Conservation (phyloP, 2,797 vertebrate genomes). For the Phataginus tricuspis region DNA sequence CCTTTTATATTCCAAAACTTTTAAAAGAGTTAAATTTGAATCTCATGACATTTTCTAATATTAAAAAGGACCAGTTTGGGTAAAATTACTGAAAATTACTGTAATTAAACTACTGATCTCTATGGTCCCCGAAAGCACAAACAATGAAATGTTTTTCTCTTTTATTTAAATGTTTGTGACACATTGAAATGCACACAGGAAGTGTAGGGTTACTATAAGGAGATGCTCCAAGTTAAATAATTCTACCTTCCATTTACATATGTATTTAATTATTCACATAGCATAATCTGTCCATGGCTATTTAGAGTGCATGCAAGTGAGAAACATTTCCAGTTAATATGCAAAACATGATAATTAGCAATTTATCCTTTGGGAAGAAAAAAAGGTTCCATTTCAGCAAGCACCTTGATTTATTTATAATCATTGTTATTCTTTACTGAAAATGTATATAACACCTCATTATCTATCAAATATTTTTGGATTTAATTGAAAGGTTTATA, state of each 20-base stretch:
- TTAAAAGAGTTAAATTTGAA: neutral
- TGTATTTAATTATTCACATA: neutral
- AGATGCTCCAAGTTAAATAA: neutral
- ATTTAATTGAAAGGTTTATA: neutral
- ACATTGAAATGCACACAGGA: neutral
- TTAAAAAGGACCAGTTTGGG: conserved; percentile 7
- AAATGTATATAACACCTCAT: neutral
- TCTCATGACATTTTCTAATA: conserved; percentile 26
- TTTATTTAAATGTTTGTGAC: neutral
- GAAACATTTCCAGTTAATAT: neutral
- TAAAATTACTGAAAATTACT: neutral
- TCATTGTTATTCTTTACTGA: neutral
- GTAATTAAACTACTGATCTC: neutral
- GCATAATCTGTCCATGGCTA: neutral
- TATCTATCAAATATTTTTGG: neutral
- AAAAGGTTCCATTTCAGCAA: neutral
- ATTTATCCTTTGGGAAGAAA: neutral
- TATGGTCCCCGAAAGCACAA: neutral
- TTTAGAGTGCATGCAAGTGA: neutral
- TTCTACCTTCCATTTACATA: neutral
- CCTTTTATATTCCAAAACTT: neutral
- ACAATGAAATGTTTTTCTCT: neutral
- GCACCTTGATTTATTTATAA: neutral
- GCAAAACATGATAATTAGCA: neutral
- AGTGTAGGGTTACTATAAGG: neutral